These are phyloP conservation scores for Boleophthalmus pectinirostris DNA, from an alignment of 2,113 vertebrate genomes.

Conservation along the genomic window DNA sequence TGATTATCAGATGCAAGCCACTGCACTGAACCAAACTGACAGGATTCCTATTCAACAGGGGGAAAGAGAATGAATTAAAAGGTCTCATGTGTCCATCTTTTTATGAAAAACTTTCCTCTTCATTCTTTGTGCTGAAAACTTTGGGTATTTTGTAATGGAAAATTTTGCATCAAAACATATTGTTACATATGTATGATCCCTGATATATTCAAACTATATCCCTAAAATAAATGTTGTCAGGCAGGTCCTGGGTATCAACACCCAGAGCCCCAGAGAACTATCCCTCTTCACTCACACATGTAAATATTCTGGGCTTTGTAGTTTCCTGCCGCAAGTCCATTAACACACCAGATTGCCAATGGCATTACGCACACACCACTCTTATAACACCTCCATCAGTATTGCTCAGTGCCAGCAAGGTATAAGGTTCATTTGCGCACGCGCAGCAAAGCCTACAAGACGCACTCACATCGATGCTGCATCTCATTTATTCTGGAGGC, in stretches of 20 bases:
- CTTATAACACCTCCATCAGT: background rate
- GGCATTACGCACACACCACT: background rate
- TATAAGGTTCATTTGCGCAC: slow-evolving; percentile 18
- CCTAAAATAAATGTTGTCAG: background rate
- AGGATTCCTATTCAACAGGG: slow-evolving; percentile 15
- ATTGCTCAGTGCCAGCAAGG: slow-evolving; percentile 10
- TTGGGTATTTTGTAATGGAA: background rate
- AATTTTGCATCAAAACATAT: background rate
- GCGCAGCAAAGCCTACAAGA: background rate
- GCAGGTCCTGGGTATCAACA: background rate
- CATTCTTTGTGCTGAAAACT: background rate
- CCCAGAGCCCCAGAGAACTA: background rate
- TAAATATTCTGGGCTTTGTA: background rate
- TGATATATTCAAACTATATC: background rate
- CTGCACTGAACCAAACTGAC: slow-evolving; percentile 34
- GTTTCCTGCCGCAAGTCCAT: background rate
- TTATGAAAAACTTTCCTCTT: background rate
- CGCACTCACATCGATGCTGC: background rate
- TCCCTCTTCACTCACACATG: background rate
- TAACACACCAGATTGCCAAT: background rate
- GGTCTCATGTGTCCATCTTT: background rate
- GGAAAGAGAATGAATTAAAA: background rate
- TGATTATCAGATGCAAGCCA: slow-evolving; percentile 62
- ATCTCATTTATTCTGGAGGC: no score
- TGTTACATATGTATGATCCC: background rate